Conservation (phyloP, 1,140 invertebrate species). For the Megalopta genalis region DNA sequence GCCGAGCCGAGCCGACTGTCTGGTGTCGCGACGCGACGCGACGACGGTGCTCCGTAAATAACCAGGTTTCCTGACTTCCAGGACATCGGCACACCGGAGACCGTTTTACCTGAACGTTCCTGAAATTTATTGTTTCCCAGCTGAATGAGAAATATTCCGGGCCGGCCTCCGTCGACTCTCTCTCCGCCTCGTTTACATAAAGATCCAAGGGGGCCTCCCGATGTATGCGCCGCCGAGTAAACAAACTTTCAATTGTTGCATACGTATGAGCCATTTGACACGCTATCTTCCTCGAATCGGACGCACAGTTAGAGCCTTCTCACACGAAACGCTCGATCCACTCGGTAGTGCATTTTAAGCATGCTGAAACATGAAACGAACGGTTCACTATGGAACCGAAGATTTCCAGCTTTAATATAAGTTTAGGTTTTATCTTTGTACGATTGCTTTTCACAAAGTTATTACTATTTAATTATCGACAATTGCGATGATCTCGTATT, state of each 20-base stretch:
- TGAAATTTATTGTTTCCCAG: constrained; percentile 65
- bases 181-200: constrained; percentile 25
- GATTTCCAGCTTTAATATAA: too few species aligned
- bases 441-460: too few species aligned
- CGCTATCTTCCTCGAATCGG: constrained; percentile 14
- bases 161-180: neutral
- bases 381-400: too few species aligned
- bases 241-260: constrained; percentile 18
- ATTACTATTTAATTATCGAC: too few species aligned
- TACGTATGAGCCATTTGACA: constrained; percentile 6
- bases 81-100: constrained; percentile 21
- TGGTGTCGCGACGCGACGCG: constrained; percentile 39
- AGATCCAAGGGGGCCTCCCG: constrained; percentile 30
- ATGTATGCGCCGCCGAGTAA: constrained; percentile 22
- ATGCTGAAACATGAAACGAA: too few species aligned
- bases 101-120: constrained; percentile 25
- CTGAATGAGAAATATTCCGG: constrained; percentile 60
- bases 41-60: constrained; percentile 56
- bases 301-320: neutral
- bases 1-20: constrained; percentile 32
- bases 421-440: too few species aligned
- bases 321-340: neutral
- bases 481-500: too few species aligned
- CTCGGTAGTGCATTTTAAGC: neutral
- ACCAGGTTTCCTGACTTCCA: constrained; percentile 47